A percentile compares a stretch with the other conserved stretches of the same genome.
These are phyloP conservation scores for Drosophila hydei DNA, from an alignment of 1,140 invertebrate genomes.

Conservation along the genomic window DNA sequence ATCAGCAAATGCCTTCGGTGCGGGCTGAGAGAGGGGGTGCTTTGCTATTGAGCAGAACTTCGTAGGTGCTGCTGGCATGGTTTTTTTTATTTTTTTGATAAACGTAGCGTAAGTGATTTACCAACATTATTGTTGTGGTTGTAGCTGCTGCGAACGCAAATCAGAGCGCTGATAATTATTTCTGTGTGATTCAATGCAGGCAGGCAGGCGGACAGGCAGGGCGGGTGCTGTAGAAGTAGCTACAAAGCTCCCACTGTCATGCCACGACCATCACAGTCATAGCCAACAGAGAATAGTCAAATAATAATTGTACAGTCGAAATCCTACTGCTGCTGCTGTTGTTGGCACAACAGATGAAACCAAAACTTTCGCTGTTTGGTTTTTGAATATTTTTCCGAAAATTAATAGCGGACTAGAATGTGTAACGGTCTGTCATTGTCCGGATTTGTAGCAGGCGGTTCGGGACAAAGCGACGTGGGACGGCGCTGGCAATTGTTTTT, in stretches of 20 bases:
- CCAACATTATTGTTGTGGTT: conserved; percentile 43
- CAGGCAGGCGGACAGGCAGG: background rate
- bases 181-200: conserved; percentile 56
- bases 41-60: conserved; percentile 6
- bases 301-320: conserved; percentile 55
- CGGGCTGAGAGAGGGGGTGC: background rate
- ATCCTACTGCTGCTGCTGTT: conserved; percentile 24
- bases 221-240: background rate
- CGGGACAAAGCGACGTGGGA: too few relatives aligned
- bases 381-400: conserved; percentile 63
- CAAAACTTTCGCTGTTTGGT: conserved; percentile 49
- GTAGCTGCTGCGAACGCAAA: conserved; percentile 39
- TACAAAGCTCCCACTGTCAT: background rate
- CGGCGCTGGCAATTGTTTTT: background rate
- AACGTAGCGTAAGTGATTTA: conserved; percentile 68
- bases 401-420: conserved; percentile 73
- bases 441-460: conserved; percentile 1
- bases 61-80: background rate
- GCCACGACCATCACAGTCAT: conserved; percentile 2
- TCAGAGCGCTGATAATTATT: conserved; percentile 72
- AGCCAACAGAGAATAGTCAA: conserved; percentile 20
- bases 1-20: conserved; percentile 60
- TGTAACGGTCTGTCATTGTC: conserved; percentile 72
- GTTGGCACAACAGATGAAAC: conserved; percentile 28
- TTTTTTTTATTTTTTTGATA: conserved; percentile 25